Percentiles rank a stretch among this genome's conserved stretches.
Evolutionary conservation across 2,888 invertebrate species (phyloP).

Genomic region (Protophormia terraenovae): DNA sequence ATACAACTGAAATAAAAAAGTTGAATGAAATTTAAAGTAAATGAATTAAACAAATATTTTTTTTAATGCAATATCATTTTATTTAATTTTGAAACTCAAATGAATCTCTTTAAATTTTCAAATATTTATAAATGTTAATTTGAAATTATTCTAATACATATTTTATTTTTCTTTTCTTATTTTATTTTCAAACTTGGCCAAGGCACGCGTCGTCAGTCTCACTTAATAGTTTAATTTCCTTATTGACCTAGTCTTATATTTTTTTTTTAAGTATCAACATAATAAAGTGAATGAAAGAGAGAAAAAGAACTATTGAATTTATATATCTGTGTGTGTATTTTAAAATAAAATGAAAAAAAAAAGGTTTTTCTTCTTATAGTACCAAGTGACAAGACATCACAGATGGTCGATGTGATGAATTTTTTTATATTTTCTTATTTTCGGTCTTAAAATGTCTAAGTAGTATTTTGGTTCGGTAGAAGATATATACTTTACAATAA

Average conservation of each 20-base stretch:
- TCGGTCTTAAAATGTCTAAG: slow-evolving; percentile 18
- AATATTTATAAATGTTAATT: background rate
- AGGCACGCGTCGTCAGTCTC: slow-evolving; percentile 63
- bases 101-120: background rate
- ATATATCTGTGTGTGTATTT: background rate
- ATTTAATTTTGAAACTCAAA: background rate
- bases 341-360: background rate
- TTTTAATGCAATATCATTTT: too few species aligned
- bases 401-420: slow-evolving; percentile 60
- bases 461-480: background rate
- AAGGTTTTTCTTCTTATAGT: slow-evolving; percentile 30
- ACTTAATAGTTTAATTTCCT: slow-evolving; percentile 60
- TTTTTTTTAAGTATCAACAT: background rate
- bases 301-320: background rate
- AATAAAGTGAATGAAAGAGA: background rate
- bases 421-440: slow-evolving; percentile 27
- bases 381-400: slow-evolving; percentile 59
- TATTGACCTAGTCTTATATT: slow-evolving; percentile 46
- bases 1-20: too few species aligned
- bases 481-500: background rate
- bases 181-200: slow-evolving; percentile 16
- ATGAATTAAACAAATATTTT: too few species aligned
- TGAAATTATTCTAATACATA: background rate
- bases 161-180: too few species aligned
- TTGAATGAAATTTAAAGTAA: too few species aligned